Percentiles rank a stretch among this genome's conserved stretches.
These are phyloP conservation scores for Saxidomus purpurata DNA, from an alignment of 1,140 invertebrate species.

Conservation along the genomic window DNA sequence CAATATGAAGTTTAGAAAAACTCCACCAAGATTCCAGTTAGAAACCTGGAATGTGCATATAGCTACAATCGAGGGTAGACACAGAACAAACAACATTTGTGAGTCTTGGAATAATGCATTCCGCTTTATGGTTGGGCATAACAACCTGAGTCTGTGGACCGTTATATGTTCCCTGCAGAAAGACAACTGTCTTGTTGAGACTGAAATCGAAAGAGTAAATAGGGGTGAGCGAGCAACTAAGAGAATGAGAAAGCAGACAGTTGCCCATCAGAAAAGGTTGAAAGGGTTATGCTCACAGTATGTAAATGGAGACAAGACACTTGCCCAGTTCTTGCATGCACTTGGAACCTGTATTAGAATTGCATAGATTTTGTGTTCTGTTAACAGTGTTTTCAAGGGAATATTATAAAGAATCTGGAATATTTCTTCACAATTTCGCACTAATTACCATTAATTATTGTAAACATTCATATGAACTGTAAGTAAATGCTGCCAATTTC, in stretches of 20 bases:
- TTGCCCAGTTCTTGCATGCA: background rate
- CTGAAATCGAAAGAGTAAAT: background rate
- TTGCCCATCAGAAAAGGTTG: background rate
- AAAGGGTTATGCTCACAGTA: background rate
- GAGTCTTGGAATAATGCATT: conserved; percentile 60
- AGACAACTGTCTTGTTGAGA: conserved; percentile 17
- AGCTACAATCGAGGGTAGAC: conserved; percentile 41
- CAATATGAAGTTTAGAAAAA: background rate
- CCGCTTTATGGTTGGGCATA: conserved; percentile 40
- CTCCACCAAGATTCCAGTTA: background rate
- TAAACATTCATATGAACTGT: too few species aligned
- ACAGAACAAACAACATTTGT: conserved; percentile 63
- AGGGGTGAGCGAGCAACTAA: conserved; percentile 13
- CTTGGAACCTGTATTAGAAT: too few species aligned
- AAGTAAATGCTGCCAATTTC: too few species aligned
- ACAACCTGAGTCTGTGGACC: conserved; percentile 56
- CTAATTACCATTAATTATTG: too few species aligned
- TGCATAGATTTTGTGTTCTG: too few species aligned
- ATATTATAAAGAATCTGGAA: too few species aligned
- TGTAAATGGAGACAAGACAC: background rate
- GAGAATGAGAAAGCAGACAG: conserved; percentile 22
- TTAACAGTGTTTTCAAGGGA: too few species aligned
- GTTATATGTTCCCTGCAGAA: conserved; percentile 47
- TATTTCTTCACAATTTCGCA: too few species aligned
- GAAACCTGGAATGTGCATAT: conserved; percentile 54